Evolutionary conservation across 1,140 invertebrate species (phyloP).

Genomic region (Aphaenogaster rudis): DNA sequence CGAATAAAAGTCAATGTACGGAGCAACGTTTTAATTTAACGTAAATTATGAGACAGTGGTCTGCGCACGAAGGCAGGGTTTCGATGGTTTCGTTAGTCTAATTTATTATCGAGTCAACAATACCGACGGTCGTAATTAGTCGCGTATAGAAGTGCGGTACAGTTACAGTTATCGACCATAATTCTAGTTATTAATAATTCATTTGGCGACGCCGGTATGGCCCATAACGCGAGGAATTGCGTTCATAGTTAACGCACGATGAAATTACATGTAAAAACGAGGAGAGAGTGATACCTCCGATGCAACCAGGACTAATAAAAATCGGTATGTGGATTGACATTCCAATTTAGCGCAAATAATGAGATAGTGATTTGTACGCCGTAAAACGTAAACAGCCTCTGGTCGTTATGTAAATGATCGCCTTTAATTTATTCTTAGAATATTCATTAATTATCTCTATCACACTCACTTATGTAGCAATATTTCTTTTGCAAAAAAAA

Average conservation of each 20-base stretch:
- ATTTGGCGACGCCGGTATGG: background rate
- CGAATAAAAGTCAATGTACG: conserved; percentile 31
- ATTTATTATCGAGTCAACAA: conserved; percentile 56
- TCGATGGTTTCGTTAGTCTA: conserved; percentile 9
- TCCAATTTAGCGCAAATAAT: conserved; percentile 51
- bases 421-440: conserved; percentile 32
- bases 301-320: background rate
- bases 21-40: conserved; percentile 36
- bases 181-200: conserved; percentile 58
- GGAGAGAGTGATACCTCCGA: conserved; percentile 2
- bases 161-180: conserved; percentile 22
- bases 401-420: conserved; percentile 31
- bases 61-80: background rate
- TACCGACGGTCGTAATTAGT: conserved; percentile 48
- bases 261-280: conserved; percentile 21
- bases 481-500: background rate
- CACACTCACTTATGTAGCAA: background rate
- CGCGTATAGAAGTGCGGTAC: conserved; percentile 23
- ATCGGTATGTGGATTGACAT: conserved; percentile 12
- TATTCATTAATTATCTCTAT: conserved; percentile 35
- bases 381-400: conserved; percentile 21
- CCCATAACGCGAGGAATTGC: conserved; percentile 10
- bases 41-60: conserved; percentile 43
- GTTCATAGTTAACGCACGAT: conserved; percentile 25
- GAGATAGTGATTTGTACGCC: conserved; percentile 42